Evolutionary conservation across 2,113 vertebrate species (phyloP), one percentile per base, ranked within the genome.

Genomic region (Hydrolagus affinis): DNA sequence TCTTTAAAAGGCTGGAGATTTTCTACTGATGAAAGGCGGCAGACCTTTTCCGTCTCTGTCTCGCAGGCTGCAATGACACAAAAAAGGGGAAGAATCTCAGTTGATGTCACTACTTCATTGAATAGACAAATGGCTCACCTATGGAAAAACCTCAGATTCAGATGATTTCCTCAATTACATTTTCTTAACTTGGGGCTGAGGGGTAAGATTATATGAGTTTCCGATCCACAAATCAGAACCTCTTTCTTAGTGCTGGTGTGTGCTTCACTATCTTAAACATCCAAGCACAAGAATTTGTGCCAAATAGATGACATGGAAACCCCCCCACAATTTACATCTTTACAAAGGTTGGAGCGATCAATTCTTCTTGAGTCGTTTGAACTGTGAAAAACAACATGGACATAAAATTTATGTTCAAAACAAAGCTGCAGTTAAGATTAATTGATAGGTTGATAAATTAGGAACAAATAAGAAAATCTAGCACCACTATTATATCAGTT

Each of bases 1-100:
- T 94, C 93, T 93, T 97, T 99, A 91, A 99, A 99, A 87, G 98
- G 98, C 87, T 99, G 96, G 85, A 98, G 91, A 88, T 97, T 93
- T n/a, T 98, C 96, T 80, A 95, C 93, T 25, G 95, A 92, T 17
- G 96, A 96, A 75, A 95, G 92, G 76, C 94, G 93, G 89, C 95
- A 98, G 73, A 99, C 97, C 88, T 96, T 97, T 70, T 95, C 96
- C 0, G 96, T 95, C 91, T 99, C 95, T 83, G 93, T 93, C 76
- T 94, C 96, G 89, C 97, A 98, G 12, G 88, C 97, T 99, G 92
- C 88, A 94, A 95, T 30, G 44, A 44, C 44, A 44, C 57, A 80
- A 77, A 66, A 64, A 78, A 83, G 28, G 15, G 30, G 25, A 72
- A 71, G 72, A 73, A 62, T 4, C 15, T 70, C 32, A 9, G 71